Evolutionary conservation across 2,888 invertebrate species (phyloP).

Genomic region (Morinoia aosen): DNA sequence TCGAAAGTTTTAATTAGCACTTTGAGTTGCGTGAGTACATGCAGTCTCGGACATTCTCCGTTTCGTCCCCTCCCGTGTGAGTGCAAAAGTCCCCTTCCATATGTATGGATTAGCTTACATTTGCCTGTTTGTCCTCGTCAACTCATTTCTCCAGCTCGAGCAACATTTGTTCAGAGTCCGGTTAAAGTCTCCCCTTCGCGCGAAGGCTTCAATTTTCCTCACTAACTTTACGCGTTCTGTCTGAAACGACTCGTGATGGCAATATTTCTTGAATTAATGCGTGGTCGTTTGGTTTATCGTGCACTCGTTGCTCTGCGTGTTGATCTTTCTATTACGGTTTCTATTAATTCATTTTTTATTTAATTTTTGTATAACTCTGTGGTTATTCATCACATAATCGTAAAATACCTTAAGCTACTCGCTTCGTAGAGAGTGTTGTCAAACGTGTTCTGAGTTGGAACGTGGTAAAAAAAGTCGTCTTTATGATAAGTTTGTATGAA

Average conservation of each 20-base stretch:
- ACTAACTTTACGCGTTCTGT: neutral
- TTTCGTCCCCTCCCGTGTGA: neutral
- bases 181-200: conserved; percentile 4
- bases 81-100: neutral
- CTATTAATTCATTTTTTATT: no score
- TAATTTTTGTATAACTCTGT: no score
- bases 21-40: neutral
- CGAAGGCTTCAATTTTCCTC: neutral
- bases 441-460: no score
- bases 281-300: neutral
- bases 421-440: no score
- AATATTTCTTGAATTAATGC: neutral
- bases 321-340: no score
- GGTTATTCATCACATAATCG: no score
- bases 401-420: no score
- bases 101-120: neutral
- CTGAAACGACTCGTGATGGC: neutral
- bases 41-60: neutral
- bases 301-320: neutral
- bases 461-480: neutral
- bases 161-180: neutral
- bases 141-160: neutral
- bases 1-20: neutral
- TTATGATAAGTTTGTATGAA: neutral
- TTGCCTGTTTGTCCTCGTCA: neutral